A percentile compares a stretch with the other conserved stretches of the same genome.
Evolutionary conservation across 1,140 invertebrate species (phyloP).

Genomic region (Propsilocerus akamusi): DNA sequence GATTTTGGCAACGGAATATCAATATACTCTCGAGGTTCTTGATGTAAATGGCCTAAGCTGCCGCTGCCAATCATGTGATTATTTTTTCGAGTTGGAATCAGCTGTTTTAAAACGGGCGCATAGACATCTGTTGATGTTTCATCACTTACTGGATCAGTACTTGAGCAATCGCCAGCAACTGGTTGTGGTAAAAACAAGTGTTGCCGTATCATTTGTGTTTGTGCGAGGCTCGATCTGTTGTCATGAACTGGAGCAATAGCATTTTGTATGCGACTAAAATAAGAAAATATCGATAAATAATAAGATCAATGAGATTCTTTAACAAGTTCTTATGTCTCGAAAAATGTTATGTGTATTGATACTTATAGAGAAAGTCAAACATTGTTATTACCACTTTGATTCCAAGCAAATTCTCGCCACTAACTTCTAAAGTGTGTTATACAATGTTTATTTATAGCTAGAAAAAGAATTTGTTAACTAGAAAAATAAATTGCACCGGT

Average conservation of each 20-base stretch:
- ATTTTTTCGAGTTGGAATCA: not conserved
- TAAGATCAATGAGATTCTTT: too few species aligned
- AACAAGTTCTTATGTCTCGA: too few species aligned
- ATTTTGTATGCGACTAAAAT: not conserved
- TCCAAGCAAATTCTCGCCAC: too few species aligned
- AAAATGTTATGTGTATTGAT: too few species aligned
- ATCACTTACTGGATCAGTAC: not conserved
- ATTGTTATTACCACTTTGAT: too few species aligned
- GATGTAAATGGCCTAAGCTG: not conserved
- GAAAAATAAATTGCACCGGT: too few species aligned
- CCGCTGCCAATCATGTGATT: not conserved
- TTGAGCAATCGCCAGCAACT: not conserved
- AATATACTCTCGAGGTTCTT: constrained; percentile 18
- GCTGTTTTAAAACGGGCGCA: not conserved
- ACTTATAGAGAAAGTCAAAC: too few species aligned
- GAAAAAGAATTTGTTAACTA: too few species aligned
- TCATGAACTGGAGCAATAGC: not conserved
- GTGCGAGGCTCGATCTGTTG: not conserved
- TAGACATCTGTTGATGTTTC: not conserved
- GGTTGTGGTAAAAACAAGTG: not conserved
- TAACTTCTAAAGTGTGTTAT: too few species aligned
- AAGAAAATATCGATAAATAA: too few species aligned
- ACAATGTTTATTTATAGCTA: too few species aligned
- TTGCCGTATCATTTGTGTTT: not conserved
- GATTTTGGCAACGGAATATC: constrained; percentile 24